A percentile compares a stretch with the other conserved stretches of the same genome.
phyloP scores from a whole-genome alignment of 2,113 vertebrate genomes.

The Brachirus orientalis region DNA sequence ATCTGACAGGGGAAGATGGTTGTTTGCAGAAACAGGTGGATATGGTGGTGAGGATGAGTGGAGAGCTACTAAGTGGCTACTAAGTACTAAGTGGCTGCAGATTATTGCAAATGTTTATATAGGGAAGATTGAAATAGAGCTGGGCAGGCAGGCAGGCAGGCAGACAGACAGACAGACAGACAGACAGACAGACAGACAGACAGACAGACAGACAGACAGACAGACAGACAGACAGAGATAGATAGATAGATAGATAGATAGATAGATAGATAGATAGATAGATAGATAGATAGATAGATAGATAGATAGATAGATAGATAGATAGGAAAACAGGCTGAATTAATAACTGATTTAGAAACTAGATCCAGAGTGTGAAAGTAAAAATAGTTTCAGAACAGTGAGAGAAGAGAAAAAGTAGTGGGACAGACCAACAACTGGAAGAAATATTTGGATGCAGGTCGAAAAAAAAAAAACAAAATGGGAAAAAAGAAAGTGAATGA shows the following conservation, averaged over 20 bases:
- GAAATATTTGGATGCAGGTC: neutral
- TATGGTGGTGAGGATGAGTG: neutral
- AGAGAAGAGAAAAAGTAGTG: neutral
- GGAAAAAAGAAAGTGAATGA: neutral
- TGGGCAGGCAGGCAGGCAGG: neutral
- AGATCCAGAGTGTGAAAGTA: neutral
- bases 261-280: neutral
- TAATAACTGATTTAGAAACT: slow-evolving; percentile 5
- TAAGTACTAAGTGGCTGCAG: slow-evolving; percentile 1
- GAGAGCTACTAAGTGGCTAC: neutral
- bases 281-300: neutral
- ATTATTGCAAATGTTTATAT: slow-evolving; percentile 1
- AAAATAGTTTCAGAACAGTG: neutral
- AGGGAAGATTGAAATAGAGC: slow-evolving; percentile 2
- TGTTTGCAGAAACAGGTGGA: slow-evolving; percentile 11
- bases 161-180: neutral
- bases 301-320: neutral
- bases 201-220: neutral
- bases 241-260: neutral
- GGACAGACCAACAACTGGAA: neutral
- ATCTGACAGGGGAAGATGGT: neutral
- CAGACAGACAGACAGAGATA: too few species aligned
- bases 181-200: neutral
- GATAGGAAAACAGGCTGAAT: slow-evolving; percentile 10
- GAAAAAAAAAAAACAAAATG: neutral